Evolutionary conservation across 1,140 invertebrate species (phyloP), one percentile per base, ranked within the genome.

Genomic region (Cherax quadricarinatus): DNA sequence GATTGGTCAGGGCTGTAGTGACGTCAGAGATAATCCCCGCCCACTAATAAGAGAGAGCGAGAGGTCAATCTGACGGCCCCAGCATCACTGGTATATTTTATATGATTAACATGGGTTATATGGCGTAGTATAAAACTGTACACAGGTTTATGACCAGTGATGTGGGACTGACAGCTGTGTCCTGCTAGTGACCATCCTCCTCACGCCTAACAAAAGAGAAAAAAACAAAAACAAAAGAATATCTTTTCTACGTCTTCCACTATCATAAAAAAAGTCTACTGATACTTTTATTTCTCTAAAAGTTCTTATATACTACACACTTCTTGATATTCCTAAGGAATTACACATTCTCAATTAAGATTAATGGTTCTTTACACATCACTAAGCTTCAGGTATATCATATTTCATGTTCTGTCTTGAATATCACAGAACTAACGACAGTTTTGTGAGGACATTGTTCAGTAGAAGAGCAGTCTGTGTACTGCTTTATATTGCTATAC

Each of bases 91-190:
- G 24, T 30, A 30, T 75, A 24, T 30, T 30, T 21, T 30, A 10
- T 30, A 75, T 30, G 16, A 30, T 30, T 10, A 75, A 30, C 24
- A 30, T 30, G 12, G 70, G n/a, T 30, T 75, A 75, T 30, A 75
- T 66, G 62, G 14, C 62, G 21, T 75, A 75, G 24, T 30, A 75
- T 75, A 75, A 75, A 75, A 75, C 70, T 75, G 70, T 75, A 75
- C 70, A 75, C 24, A 75, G 24, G 70, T 30, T 75, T 75, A 6
- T 2, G 6, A 16, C 3, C 9, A 30, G 7, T 30, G 70, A 30
- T 30, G 70, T n/a, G 24, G 70, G 24, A 0, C 9, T n/a, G n/a
- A 7, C 24, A 30, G 9, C 70, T 75, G 70, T 75, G 70, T 30
- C 70, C 70, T 30, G 70, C 16, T 4, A 75, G 24, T 24, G 70